Percentiles rank a stretch among this genome's conserved stretches.
These are phyloP conservation scores for Lanius ludovicianus DNA, from an alignment of 2,113 vertebrate species.

Conservation along the genomic window DNA sequence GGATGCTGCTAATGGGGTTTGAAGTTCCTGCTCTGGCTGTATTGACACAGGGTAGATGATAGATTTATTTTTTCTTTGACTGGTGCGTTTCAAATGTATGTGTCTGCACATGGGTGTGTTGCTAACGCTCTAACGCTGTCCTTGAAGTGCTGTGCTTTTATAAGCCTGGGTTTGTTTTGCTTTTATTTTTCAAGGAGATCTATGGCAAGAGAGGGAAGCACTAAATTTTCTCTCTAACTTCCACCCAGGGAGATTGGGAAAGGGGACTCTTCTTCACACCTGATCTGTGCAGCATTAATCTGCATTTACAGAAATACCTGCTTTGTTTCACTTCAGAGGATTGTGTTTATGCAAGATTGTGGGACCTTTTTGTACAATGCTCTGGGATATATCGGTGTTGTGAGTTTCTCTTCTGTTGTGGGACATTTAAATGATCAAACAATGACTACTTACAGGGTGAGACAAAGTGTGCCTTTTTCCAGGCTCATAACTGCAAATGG, in stretches of 20 bases:
- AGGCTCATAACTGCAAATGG: background rate
- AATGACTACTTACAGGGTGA: background rate
- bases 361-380: background rate
- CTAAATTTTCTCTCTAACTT: background rate
- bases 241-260: background rate
- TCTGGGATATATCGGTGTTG: accelerated
- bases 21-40: conserved; percentile 45
- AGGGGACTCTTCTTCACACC: background rate
- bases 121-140: background rate
- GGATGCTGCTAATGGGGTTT: conserved; percentile 56
- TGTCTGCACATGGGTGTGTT: conserved; percentile 28
- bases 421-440: background rate
- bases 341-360: background rate
- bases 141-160: conserved; percentile 19
- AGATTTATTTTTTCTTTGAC: conserved; percentile 31
- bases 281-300: background rate
- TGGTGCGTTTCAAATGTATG: background rate
- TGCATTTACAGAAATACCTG: background rate
- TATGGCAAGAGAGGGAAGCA: background rate
- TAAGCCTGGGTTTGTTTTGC: background rate
- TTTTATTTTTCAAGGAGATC: conserved; percentile 6
- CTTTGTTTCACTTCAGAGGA: background rate
- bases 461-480: background rate
- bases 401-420: background rate
- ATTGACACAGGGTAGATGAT: conserved; percentile 12